Evolutionary conservation across 2,888 invertebrate genomes (phyloP).

Genomic region (Pseudoips prasinana): DNA sequence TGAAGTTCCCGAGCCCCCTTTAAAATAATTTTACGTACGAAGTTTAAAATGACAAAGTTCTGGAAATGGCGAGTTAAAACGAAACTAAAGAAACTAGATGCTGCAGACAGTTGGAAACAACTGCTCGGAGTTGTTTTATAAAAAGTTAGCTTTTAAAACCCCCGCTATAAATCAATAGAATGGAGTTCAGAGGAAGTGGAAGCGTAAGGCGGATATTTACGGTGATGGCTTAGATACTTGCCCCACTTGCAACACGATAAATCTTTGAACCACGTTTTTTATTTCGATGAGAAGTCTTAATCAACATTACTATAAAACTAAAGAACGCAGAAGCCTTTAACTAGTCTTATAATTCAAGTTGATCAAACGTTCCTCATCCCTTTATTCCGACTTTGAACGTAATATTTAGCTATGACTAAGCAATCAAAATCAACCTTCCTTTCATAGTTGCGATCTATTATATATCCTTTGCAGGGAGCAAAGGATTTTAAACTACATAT

Average conservation of each 20-base stretch:
- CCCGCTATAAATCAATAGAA: slow-evolving; percentile 74
- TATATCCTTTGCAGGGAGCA: no score
- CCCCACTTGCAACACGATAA: slow-evolving; percentile 54
- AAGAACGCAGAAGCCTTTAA: neutral
- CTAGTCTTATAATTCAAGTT: no score
- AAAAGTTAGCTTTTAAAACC: slow-evolving; percentile 78
- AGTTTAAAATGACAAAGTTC: slow-evolving; percentile 73
- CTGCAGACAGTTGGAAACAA: slow-evolving; percentile 77
- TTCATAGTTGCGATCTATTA: no score
- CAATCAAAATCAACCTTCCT: no score
- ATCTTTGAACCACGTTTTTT: slow-evolving; percentile 59
- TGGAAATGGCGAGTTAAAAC: slow-evolving; percentile 63
- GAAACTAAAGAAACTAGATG: slow-evolving; percentile 73
- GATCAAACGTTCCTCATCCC: no score
- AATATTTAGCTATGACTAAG: no score
- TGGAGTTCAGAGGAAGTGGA: slow-evolving; percentile 66
- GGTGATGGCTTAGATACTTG: slow-evolving; percentile 61
- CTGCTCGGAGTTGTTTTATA: slow-evolving; percentile 69
- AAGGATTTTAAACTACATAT: no score
- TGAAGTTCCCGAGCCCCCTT: slow-evolving; percentile 30
- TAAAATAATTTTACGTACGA: slow-evolving; percentile 52
- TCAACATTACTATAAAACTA: slow-evolving; percentile 36
- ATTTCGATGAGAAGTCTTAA: slow-evolving; percentile 58
- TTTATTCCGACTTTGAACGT: no score
- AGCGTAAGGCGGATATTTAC: slow-evolving; percentile 70